Base-by-base conservation (phyloP, 2,888 invertebrate species). In the Ochropacha duplaris region DNA sequence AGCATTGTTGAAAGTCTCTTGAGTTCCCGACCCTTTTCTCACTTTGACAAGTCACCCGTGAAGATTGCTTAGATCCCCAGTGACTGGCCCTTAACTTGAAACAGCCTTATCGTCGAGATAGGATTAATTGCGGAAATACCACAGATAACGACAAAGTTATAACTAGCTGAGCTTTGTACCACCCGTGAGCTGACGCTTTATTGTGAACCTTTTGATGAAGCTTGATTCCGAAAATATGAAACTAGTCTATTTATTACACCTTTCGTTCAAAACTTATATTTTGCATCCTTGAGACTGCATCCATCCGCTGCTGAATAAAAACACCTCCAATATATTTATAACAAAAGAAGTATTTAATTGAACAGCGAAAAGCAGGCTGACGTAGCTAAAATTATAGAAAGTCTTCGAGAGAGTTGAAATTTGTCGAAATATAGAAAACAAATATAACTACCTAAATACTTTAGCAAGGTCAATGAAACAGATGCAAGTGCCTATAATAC, bases 1-100 rank as follows among this genome's bases (percentile, higher is more conserved):
- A 90, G 92, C 90, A 91, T 92, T 92, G 92, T 92, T 91, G 91
- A 91, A 89, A 90, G 87, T 90, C 90, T 89, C 90, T 86, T 83
- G 86, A 88, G 90, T 79, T 84, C 83, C 86, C 86, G 90, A 90
- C 91, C 92, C 90, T 92, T 84, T 90, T 87, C 88, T 85, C 84
- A 81, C 92, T 92, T 92, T 92, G 92, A 91, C 90, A 88, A 92
- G 89, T 91, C 90, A 90, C 84, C 89, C 91, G 91, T 92, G 86
- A 91, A 92, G 91, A 91, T 92, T 91, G 92, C 91, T 90, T 90
- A 90, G 91, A 92, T 91, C 92, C 90, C 89, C 71, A 82, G 85
- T 76, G 86, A 84, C 88, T 86, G 87, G 87, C 85, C 88, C 90
- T 90, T 87, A 88, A 88, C 85, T 90, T 83, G 89, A 89, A 90